These are phyloP conservation scores for Syngnathus floridae DNA, from an alignment of 2,113 vertebrate genomes.

Conservation along the genomic window DNA sequence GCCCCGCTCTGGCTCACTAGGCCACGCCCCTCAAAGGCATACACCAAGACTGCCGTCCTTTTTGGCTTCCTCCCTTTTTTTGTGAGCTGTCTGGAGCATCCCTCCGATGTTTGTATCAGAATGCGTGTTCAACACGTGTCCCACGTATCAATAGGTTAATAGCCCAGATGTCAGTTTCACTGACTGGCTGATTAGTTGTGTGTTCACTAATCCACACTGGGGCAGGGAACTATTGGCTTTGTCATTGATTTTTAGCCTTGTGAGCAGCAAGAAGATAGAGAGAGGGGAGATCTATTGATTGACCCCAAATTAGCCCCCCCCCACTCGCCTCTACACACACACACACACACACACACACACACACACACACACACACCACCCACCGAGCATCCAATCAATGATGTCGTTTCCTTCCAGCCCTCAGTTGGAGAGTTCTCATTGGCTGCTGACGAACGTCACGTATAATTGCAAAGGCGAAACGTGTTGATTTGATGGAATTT, in stretches of 20 bases:
- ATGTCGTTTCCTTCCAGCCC: conserved; percentile 26
- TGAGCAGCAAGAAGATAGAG: conserved; percentile 72
- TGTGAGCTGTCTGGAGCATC: not conserved
- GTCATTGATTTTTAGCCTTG: conserved; percentile 74
- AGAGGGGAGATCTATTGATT: conserved; percentile 77
- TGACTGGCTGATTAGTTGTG: conserved; percentile 76
- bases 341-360: not conserved
- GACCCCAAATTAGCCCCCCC: conserved; percentile 77
- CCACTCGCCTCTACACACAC: conserved; percentile 20
- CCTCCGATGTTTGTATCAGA: conserved; percentile 39
- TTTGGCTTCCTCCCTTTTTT: not conserved
- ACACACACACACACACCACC: conserved; percentile 14
- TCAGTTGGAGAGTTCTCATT: conserved; percentile 42
- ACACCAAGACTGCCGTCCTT: not conserved
- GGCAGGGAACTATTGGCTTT: conserved; percentile 74
- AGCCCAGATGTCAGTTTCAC: conserved; percentile 71
- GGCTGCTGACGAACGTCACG: conserved; percentile 45
- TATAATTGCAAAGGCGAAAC: not conserved
- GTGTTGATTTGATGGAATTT: conserved; percentile 32
- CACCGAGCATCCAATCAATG: conserved; percentile 26
- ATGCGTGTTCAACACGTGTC: conserved; percentile 56
- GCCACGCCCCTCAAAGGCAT: not conserved
- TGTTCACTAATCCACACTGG: conserved; percentile 76
- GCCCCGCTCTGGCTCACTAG: not conserved
- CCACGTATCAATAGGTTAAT: conserved; percentile 75